Evolutionary conservation across 2,113 vertebrate species (phyloP).

Genomic region (Ginglymostoma cirratum): DNA sequence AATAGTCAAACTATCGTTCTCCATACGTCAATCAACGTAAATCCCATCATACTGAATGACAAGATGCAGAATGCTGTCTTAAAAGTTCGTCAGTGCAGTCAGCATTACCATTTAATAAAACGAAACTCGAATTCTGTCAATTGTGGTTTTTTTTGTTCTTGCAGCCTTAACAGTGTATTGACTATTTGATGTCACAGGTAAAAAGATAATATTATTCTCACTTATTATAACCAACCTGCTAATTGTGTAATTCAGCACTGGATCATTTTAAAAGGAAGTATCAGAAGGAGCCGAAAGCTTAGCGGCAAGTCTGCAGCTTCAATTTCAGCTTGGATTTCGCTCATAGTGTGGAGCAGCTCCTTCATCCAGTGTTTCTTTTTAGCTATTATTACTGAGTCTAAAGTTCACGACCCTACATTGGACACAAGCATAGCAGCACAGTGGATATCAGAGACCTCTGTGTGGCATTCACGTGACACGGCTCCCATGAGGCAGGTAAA

Average conservation of each 20-base stretch:
- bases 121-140: not conserved
- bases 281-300: constrained; percentile 42
- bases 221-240: constrained; percentile 40
- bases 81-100: not conserved
- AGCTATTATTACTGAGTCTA: constrained; percentile 39
- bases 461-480: not conserved
- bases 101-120: not conserved
- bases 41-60: not conserved
- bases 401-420: not conserved
- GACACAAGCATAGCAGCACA: not conserved
- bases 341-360: not conserved
- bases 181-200: constrained; percentile 48
- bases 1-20: not conserved
- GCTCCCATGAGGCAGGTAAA: constrained; percentile 29
- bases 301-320: constrained; percentile 39
- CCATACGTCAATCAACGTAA: not conserved
- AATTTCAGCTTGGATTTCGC: not conserved
- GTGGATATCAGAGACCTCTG: not conserved
- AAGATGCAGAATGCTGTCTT: not conserved
- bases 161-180: not conserved
- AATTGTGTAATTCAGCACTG: constrained; percentile 42
- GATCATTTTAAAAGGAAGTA: constrained; percentile 38
- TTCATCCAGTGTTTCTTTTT: not conserved
- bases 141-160: not conserved
- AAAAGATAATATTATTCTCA: constrained; percentile 47